Evolutionary conservation across 2,888 invertebrate genomes (phyloP).

Genomic region (Thera britannica): DNA sequence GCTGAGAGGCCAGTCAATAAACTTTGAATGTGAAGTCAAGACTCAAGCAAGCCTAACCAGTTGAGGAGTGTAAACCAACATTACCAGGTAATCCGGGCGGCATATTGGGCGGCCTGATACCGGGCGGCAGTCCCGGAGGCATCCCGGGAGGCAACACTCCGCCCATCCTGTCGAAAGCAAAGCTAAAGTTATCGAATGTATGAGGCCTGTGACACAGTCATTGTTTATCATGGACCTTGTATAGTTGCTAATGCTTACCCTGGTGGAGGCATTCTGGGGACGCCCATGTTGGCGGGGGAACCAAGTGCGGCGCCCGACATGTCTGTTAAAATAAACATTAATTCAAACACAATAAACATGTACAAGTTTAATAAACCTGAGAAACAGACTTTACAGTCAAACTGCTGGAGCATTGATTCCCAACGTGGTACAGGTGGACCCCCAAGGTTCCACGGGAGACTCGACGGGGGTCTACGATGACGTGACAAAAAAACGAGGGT

Average conservation of each 20-base stretch:
- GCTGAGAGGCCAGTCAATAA: too few relatives aligned
- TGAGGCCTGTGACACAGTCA: background rate
- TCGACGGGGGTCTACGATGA: too few relatives aligned
- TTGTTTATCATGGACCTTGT: background rate
- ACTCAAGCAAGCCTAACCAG: too few relatives aligned
- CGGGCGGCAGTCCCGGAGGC: constrained; percentile 61
- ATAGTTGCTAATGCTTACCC: constrained; percentile 48
- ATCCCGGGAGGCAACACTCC: constrained; percentile 49
- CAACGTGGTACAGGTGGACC: too few relatives aligned
- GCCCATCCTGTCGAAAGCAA: background rate
- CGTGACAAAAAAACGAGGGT: too few relatives aligned
- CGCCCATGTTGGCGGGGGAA: constrained; percentile 45
- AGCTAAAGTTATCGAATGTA: background rate
- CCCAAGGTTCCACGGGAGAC: too few relatives aligned
- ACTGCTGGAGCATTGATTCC: too few relatives aligned
- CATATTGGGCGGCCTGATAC: constrained; percentile 64
- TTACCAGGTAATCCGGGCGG: constrained; percentile 62
- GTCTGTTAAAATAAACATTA: constrained; percentile 20
- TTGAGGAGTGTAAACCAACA: background rate
- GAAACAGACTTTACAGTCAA: too few relatives aligned
- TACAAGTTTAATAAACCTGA: too few relatives aligned
- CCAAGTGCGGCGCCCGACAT: constrained; percentile 32
- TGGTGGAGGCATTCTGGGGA: constrained; percentile 68
- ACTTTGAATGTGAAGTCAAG: too few relatives aligned
- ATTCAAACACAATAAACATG: background rate